A percentile compares a stretch with the other conserved stretches of the same genome.
Evolutionary conservation across 1,140 invertebrate genomes (phyloP).

Genomic region (Drosophila sp.): DNA sequence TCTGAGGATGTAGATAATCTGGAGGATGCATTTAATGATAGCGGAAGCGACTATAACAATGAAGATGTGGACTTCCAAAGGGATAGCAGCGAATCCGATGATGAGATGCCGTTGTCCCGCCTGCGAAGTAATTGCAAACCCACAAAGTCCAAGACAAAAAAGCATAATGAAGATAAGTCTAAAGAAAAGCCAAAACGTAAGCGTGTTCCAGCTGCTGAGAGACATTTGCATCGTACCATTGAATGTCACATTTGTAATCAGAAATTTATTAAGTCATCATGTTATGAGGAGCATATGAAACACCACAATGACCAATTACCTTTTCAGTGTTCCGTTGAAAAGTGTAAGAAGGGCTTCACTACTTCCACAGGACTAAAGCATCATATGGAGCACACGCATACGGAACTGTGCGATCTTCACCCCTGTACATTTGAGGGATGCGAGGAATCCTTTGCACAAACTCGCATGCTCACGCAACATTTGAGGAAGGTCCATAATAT

Average conservation of each 20-base stretch:
- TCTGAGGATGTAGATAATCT: conserved; percentile 42
- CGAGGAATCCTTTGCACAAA: conserved; percentile 63
- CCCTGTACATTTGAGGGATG: conserved; percentile 73
- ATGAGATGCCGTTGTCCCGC: conserved; percentile 61
- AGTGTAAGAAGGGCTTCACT: conserved; percentile 73
- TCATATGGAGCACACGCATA: conserved; percentile 74
- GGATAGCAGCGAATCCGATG: conserved; percentile 65
- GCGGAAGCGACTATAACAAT: conserved; percentile 37
- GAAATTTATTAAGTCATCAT: conserved; percentile 34
- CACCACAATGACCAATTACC: conserved; percentile 74
- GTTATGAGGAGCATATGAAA: conserved; percentile 80
- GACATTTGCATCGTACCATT: no score
- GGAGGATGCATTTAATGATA: conserved; percentile 27
- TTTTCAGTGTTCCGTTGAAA: conserved; percentile 70
- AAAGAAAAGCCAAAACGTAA: conserved; percentile 58
- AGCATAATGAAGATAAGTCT: conserved; percentile 1
- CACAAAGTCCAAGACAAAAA: conserved; percentile 11
- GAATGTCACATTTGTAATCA: conserved; percentile 78
- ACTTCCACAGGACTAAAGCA: conserved; percentile 64
- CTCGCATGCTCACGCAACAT: conserved; percentile 65
- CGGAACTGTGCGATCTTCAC: conserved; percentile 60
- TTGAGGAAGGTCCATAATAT: conserved; percentile 72
- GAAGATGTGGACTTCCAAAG: conserved; percentile 12
- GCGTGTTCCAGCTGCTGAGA: conserved; percentile 49
- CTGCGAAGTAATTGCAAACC: conserved; percentile 9